These are phyloP conservation scores for Natrix natrix DNA, from an alignment of 2,797 vertebrate genomes.

Conservation along the genomic window DNA sequence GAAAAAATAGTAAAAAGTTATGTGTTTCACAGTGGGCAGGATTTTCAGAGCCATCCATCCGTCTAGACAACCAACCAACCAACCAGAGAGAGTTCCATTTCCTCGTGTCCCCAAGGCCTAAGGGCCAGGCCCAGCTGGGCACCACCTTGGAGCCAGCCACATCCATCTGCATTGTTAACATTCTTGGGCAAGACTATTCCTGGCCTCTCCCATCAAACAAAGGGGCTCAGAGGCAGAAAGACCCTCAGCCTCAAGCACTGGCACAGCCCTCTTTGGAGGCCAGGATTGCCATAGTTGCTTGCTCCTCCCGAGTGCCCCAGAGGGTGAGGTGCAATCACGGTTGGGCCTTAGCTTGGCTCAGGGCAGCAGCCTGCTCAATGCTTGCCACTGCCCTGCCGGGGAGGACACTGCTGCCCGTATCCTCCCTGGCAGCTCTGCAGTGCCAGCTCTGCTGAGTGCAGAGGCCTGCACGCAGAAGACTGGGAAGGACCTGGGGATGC, in stretches of 20 bases:
- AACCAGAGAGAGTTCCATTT: constrained; percentile 68
- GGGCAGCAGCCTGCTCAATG: too few species aligned
- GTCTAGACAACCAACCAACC: constrained; percentile 54
- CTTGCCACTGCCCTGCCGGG: neutral
- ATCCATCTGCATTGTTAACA: constrained; percentile 75
- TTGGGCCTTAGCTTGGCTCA: neutral
- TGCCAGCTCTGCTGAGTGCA: too few species aligned
- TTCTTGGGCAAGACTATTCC: constrained; percentile 82
- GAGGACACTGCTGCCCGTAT: neutral
- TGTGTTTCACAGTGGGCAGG: constrained; percentile 96
- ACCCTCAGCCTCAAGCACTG: neutral
- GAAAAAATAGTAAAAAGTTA: constrained; percentile 79
- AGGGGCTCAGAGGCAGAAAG: neutral
- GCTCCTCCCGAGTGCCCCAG: neutral
- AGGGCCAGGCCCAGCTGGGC: neutral
- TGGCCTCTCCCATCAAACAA: neutral
- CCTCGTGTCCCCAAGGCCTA: constrained; percentile 45
- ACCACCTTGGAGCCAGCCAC: neutral
- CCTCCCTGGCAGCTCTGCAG: too few species aligned
- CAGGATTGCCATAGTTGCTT: neutral
- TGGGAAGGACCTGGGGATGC: neutral
- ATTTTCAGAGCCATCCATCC: constrained; percentile 67
- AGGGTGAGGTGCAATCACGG: neutral
- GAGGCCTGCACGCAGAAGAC: neutral
- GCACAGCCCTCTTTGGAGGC: neutral